Base-by-base conservation (phyloP, 2,888 invertebrate species). In the Chorisops tibialis region DNA sequence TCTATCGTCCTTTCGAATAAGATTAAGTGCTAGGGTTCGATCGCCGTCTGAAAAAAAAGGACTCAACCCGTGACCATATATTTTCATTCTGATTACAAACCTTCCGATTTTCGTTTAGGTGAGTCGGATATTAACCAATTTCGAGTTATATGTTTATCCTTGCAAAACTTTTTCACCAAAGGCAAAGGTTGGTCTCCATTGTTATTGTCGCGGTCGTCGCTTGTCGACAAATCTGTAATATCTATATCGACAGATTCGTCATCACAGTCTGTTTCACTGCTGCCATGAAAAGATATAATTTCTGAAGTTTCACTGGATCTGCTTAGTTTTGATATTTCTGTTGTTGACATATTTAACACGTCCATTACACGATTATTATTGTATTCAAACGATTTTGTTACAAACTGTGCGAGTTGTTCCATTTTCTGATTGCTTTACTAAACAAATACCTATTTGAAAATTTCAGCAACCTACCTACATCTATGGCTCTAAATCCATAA, bases 391-490 rank as follows among this genome's bases (percentile, higher is more conserved):
- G 91, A 91, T 80, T 91, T 91, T 72, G 90, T 90, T 75, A 93
- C 92, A 82, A 93, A 92, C 82, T 91, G 90, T 74, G 92, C 89
- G 79, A 93, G 84, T 82, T 92, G 90, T 82, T 92, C 92, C 92
- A 93, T 92, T 79, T 75, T 78, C 69, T 68, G 68, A 71, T 71
- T 2, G 9, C 9, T 2, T 30, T 30, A 7, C 3, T 30, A 9
- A 30, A 30, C 7, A 7, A 30, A 30, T 30, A 9, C n/a, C n/a
- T n/a, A n/a, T n/a, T n/a, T n/a, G n/a, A n/a, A n/a, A n/a, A n/a
- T n/a, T n/a, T n/a, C n/a, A n/a, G n/a, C n/a, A n/a, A n/a, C n/a
- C n/a, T n/a, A n/a, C n/a, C n/a, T n/a, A n/a, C n/a, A n/a, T n/a
- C n/a, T n/a, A n/a, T n/a, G n/a, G n/a, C n/a, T n/a, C n/a, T n/a